Percentiles rank a stretch among this genome's conserved stretches.
Conservation (phyloP, 2,797 vertebrate genomes). For the Gadopsis bispinosus region DNA sequence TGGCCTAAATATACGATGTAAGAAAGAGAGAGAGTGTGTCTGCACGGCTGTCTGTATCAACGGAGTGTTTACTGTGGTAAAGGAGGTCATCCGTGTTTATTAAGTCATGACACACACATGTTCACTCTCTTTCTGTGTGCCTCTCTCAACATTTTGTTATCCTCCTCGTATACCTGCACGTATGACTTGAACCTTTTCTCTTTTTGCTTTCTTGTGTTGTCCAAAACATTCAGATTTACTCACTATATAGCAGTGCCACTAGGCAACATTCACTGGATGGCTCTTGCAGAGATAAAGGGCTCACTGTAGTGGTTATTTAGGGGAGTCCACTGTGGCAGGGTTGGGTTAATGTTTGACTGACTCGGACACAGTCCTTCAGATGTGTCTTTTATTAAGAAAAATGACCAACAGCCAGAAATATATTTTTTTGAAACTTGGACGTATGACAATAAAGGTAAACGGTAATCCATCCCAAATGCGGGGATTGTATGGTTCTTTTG, state of each 20-base stretch:
- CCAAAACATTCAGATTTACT: background rate
- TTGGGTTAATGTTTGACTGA: slow-evolving; percentile 57
- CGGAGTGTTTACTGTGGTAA: slow-evolving; percentile 45
- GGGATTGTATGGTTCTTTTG: background rate
- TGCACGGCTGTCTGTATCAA: background rate
- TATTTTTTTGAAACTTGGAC: background rate
- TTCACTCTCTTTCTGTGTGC: background rate
- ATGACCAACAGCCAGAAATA: background rate
- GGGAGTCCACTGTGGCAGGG: slow-evolving; percentile 16
- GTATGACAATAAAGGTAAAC: background rate
- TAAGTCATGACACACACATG: slow-evolving; percentile 58
- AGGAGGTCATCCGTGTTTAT: slow-evolving; percentile 54
- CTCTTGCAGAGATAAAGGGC: background rate
- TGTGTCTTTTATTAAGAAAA: slow-evolving; percentile 10
- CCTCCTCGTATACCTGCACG: background rate
- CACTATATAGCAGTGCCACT: background rate
- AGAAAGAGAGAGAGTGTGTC: background rate
- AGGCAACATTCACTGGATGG: background rate
- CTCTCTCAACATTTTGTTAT: slow-evolving; percentile 2
- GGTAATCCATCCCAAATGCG: too few relatives aligned
- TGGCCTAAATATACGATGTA: background rate
- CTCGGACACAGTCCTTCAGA: background rate
- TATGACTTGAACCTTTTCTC: background rate
- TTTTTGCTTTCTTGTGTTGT: too few relatives aligned
- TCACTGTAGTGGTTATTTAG: slow-evolving; percentile 11